phyloP scores from a whole-genome alignment of 2,888 invertebrate species.

The Lapara coniferarum region DNA sequence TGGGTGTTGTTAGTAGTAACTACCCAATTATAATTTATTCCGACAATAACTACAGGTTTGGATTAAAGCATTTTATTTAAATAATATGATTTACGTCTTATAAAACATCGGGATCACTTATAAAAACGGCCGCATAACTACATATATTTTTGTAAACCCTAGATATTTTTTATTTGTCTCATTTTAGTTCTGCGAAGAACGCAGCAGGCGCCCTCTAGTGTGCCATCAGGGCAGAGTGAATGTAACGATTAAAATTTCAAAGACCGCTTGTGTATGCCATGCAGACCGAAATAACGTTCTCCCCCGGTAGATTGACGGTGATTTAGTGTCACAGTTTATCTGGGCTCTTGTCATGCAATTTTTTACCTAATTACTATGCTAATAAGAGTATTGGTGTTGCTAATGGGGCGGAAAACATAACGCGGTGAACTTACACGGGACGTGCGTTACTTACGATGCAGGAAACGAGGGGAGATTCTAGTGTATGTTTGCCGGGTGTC shows the following conservation, averaged over 20 bases:
- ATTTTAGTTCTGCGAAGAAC: conserved; percentile 51
- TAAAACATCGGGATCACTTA: too few species aligned
- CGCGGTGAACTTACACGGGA: conserved; percentile 61
- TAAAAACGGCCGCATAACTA: background rate
- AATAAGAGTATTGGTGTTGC: conserved; percentile 43
- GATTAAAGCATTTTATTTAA: too few species aligned
- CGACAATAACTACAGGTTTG: too few species aligned
- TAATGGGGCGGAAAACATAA: conserved; percentile 43
- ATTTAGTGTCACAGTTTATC: conserved; percentile 40
- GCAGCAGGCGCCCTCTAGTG: conserved; percentile 63
- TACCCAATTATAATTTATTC: too few species aligned
- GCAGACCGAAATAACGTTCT: conserved; percentile 76
- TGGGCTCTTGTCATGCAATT: conserved; percentile 46
- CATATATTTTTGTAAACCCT: conserved; percentile 36
- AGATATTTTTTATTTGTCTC: conserved; percentile 53
- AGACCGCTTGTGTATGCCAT: conserved; percentile 73
- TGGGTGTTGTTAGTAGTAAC: too few species aligned
- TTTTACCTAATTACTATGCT: conserved; percentile 54
- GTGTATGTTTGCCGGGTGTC: conserved; percentile 63
- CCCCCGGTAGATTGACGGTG: conserved; percentile 69
- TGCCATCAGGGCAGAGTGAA: conserved; percentile 77
- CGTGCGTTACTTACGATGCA: conserved; percentile 72
- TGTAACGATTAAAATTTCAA: conserved; percentile 83
- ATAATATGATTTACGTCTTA: too few species aligned
- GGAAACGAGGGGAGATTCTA: conserved; percentile 77